Conservation (phyloP, 2,888 invertebrate genomes). For the Tetragonula carbonaria region DNA sequence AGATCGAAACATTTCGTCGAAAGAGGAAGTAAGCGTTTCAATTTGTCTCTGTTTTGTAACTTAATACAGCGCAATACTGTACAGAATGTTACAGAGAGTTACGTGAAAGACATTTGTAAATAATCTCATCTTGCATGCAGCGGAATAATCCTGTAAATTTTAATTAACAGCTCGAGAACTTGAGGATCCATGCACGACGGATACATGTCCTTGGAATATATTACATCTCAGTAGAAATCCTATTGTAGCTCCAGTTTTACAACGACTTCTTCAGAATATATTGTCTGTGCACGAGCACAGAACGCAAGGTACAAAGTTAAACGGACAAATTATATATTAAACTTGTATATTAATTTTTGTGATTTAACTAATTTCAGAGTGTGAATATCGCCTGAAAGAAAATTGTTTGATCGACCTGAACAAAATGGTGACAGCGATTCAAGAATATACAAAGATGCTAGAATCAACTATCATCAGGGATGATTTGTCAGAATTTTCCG, state of each 20-base stretch:
- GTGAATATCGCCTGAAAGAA: not conserved
- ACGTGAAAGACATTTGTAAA: not conserved
- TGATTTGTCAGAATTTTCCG: not conserved
- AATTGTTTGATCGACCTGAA: conserved; percentile 21
- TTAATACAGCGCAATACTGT: not conserved
- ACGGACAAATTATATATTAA: conserved; percentile 22
- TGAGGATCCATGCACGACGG: conserved; percentile 10
- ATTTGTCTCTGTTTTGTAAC: not conserved
- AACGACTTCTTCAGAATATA: conserved; percentile 58
- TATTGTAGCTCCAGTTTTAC: conserved; percentile 40
- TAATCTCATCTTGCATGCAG: too few species aligned
- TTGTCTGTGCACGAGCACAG: conserved; percentile 25
- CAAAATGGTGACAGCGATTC: conserved; percentile 39
- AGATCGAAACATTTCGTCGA: not conserved
- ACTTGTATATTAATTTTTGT: not conserved
- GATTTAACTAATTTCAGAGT: conserved; percentile 24
- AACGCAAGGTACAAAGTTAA: not conserved
- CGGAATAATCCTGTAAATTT: not conserved
- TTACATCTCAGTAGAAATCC: conserved; percentile 33
- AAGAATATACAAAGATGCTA: conserved; percentile 38
- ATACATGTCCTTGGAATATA: conserved; percentile 37
- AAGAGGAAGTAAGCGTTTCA: conserved; percentile 21
- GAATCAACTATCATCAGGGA: not conserved
- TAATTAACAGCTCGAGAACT: conserved; percentile 15
- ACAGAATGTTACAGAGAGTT: not conserved